A percentile compares a stretch with the other conserved stretches of the same genome.
Evolutionary conservation across 2,113 vertebrate species (phyloP).

Genomic region (Trogon melanurus): DNA sequence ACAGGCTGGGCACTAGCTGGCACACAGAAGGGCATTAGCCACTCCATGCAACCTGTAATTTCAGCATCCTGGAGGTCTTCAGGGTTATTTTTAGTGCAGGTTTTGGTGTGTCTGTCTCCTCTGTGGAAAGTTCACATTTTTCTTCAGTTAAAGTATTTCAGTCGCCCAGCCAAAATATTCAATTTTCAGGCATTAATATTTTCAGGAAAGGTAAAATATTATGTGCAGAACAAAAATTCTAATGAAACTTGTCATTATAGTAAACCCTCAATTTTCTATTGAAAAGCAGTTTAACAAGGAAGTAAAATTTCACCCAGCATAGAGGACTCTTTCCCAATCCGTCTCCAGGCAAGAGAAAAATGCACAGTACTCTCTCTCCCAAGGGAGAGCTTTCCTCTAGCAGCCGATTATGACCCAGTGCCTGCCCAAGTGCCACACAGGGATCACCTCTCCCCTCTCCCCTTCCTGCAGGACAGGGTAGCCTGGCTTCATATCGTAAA

Average conservation of each 20-base stretch:
- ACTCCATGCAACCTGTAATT: neutral
- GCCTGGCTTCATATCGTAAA: neutral
- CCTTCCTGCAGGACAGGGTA: neutral
- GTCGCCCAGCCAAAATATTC: neutral
- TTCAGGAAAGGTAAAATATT: neutral
- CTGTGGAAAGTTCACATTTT: neutral
- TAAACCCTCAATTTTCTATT: neutral
- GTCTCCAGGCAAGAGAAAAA: neutral
- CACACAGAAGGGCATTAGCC: neutral
- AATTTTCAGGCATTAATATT: neutral
- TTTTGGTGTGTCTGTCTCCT: neutral
- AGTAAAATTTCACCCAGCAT: neutral
- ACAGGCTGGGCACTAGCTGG: neutral
- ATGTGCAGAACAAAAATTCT: neutral
- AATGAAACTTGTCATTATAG: neutral
- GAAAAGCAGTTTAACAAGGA: neutral
- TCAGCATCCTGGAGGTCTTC: neutral
- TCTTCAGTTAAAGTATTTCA: neutral
- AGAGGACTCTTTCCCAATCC: neutral
- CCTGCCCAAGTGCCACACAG: rapidly evolving
- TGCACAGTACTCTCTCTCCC: neutral
- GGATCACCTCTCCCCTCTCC: neutral
- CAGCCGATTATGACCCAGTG: neutral
- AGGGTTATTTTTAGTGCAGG: neutral
- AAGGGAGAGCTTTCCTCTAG: neutral